These are phyloP conservation scores for Volucella inanis DNA, from an alignment of 2,888 invertebrate species.

Conservation along the genomic window DNA sequence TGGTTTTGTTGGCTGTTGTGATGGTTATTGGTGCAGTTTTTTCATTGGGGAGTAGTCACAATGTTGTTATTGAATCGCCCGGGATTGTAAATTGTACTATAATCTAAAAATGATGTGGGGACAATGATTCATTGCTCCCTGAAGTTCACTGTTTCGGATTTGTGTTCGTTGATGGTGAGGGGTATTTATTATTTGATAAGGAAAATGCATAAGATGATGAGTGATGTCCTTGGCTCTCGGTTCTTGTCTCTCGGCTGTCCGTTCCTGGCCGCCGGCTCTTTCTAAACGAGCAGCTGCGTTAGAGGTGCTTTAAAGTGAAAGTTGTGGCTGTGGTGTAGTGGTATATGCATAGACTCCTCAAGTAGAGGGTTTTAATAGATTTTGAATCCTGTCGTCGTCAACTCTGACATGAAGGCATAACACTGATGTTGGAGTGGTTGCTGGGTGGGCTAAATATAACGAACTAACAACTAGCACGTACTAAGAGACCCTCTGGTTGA, in stretches of 20 bases:
- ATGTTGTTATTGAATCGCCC: conserved; percentile 67
- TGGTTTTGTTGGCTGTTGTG: no score
- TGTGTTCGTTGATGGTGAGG: conserved; percentile 66
- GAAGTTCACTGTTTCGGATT: conserved; percentile 69
- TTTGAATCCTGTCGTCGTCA: no score
- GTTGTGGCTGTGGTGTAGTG: no score
- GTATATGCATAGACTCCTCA: no score
- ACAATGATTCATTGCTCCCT: conserved; percentile 74
- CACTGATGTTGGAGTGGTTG: no score
- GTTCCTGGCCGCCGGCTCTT: no score
- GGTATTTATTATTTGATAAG: conserved; percentile 73
- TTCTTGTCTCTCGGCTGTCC: no score
- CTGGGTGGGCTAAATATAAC: no score
- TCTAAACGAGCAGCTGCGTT: conserved; percentile 75
- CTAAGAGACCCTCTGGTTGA: no score
- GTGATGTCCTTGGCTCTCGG: conserved; percentile 77
- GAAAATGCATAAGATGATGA: conserved; percentile 76
- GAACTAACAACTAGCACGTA: no score
- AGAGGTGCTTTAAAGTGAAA: conserved; percentile 75
- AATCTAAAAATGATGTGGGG: conserved; percentile 74
- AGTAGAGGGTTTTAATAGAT: no score
- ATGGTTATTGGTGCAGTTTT: conserved; percentile 59
- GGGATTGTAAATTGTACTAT: conserved; percentile 65
- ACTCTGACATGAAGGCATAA: no score
- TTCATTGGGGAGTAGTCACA: conserved; percentile 71